Percentiles rank a stretch among this genome's conserved stretches.
Evolutionary conservation across 2,113 vertebrate species (phyloP).

Genomic region (Gymnogyps californianus): DNA sequence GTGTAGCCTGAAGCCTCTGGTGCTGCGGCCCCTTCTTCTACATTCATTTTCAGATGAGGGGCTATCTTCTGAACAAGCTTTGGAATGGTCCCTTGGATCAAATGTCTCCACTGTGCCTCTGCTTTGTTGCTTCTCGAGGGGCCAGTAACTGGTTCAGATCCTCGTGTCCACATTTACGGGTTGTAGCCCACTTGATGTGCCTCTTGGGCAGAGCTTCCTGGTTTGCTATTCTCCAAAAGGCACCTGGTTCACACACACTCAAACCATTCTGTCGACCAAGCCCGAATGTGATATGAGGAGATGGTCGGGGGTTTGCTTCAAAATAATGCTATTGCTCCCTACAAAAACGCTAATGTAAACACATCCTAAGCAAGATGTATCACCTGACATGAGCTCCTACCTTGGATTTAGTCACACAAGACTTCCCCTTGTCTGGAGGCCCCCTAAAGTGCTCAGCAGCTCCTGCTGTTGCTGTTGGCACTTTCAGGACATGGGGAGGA

Average conservation of each 20-base stretch:
- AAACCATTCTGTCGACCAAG: fast-evolving
- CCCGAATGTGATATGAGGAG: neutral
- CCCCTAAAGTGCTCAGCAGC: neutral
- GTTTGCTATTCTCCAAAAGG: neutral
- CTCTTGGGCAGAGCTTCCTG: neutral
- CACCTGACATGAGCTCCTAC: neutral
- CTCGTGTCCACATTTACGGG: fast-evolving
- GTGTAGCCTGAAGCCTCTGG: neutral
- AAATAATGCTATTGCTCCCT: neutral
- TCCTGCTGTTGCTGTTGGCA: neutral
- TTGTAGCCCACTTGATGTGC: neutral
- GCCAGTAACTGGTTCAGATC: neutral
- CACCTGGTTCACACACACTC: fast-evolving
- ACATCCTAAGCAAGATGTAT: neutral
- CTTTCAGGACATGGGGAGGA: neutral
- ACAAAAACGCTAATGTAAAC: neutral
- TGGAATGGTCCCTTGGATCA: neutral
- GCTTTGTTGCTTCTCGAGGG: neutral
- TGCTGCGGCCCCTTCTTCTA: neutral
- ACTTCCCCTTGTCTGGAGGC: neutral
- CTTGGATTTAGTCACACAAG: neutral
- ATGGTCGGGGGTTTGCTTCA: fast-evolving
- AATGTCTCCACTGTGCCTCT: neutral
- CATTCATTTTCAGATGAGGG: neutral
- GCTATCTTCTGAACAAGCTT: neutral